Percentiles rank a stretch among this genome's conserved stretches.
Conservation (phyloP, 1,140 invertebrate species). For the Hypsibius dujardini region DNA sequence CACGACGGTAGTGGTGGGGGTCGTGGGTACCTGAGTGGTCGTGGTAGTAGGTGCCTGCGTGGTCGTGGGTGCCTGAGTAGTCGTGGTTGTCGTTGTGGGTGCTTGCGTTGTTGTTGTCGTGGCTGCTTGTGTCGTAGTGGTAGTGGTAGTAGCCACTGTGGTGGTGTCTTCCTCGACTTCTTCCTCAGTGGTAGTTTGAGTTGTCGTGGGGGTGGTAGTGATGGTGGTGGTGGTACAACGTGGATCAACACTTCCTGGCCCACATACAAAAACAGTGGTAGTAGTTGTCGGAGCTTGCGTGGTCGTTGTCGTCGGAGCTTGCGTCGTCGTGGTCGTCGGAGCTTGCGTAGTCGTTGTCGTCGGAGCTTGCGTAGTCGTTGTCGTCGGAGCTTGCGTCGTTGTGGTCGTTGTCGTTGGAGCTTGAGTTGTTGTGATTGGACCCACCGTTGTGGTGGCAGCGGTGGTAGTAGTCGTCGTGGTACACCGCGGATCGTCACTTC, state of each 20-base stretch:
- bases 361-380: too few relatives aligned
- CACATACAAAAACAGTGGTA: too few relatives aligned
- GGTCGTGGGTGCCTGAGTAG: background rate
- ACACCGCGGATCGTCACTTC: background rate
- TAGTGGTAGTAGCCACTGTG: background rate
- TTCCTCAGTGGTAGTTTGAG: too few relatives aligned
- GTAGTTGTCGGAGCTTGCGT: too few relatives aligned
- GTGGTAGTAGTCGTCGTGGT: background rate
- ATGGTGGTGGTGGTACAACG: background rate
- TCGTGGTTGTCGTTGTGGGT: background rate
- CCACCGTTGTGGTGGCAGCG: background rate
- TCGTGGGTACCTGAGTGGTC: too few relatives aligned
- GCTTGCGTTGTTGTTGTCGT: background rate
- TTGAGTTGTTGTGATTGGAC: background rate
- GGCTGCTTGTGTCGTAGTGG: background rate
- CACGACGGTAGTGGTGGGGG: too few relatives aligned
- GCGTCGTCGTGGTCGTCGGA: background rate
- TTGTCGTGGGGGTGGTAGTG: background rate
- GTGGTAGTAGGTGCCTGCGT: conserved; percentile 8
- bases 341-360: too few relatives aligned
- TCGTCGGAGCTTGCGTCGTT: too few relatives aligned
- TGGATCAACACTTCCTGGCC: too few relatives aligned
- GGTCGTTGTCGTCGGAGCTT: background rate
- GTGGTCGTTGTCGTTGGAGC: background rate
- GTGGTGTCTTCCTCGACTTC: too few relatives aligned